Conservation (phyloP, 2,797 vertebrate genomes). For the Urosaurus nigricauda region DNA sequence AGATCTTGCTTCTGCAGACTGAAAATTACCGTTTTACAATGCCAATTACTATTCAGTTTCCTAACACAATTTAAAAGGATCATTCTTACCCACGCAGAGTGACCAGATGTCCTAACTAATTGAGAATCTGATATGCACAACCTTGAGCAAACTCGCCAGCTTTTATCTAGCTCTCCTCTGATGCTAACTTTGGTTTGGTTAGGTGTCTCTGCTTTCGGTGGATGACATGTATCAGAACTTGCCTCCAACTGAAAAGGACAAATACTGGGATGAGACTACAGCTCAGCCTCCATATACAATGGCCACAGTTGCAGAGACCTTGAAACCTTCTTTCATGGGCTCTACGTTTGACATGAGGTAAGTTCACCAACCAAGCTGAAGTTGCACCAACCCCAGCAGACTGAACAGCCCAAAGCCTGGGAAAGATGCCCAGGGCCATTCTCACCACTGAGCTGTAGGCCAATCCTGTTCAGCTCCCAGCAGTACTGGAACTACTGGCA, state of each 20-base stretch:
- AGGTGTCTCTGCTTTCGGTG: conserved; percentile 92
- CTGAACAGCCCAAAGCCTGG: too few relatives aligned
- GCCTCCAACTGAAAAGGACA: conserved; percentile 84
- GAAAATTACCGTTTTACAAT: not conserved
- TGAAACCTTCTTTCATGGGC: conserved; percentile 86
- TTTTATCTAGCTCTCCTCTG: not conserved
- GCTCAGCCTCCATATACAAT: conserved; percentile 83
- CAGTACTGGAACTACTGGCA: not conserved
- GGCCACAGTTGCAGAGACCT: conserved; percentile 80
- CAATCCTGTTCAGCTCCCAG: not conserved
- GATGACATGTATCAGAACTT: conserved; percentile 92
- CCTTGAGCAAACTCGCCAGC: not conserved
- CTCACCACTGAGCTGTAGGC: not conserved
- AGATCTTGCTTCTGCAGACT: not conserved
- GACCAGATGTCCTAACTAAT: too few relatives aligned
- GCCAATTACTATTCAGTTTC: not conserved
- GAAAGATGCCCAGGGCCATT: not conserved
- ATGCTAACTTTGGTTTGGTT: not conserved
- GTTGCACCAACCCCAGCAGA: not conserved
- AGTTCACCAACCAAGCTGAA: conserved; percentile 6
- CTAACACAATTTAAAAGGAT: not conserved
- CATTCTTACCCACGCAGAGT: not conserved
- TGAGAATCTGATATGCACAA: not conserved
- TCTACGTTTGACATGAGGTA: conserved; percentile 91
- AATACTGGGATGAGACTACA: conserved; percentile 84